Evolutionary conservation across 2,888 invertebrate species (phyloP).

Genomic region (Amphipyra tragopoginis): DNA sequence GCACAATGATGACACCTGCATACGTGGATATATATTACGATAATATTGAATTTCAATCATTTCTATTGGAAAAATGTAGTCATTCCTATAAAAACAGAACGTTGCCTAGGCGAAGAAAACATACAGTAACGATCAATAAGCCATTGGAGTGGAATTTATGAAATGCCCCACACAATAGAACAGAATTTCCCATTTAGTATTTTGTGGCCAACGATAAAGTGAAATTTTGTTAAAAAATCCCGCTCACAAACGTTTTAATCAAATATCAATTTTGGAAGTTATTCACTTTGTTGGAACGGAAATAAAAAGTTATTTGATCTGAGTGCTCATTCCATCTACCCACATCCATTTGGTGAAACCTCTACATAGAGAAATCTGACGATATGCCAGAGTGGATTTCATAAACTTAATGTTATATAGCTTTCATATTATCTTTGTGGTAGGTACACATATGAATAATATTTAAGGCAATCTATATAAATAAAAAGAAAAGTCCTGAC

Average conservation of each 20-base stretch:
- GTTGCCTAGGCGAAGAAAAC: too few species aligned
- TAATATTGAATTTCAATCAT: too few species aligned
- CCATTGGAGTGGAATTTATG: constrained; percentile 18
- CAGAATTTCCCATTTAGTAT: constrained; percentile 31
- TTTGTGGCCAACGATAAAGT: constrained; percentile 33
- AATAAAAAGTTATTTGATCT: constrained; percentile 54
- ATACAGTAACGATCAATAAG: constrained; percentile 5
- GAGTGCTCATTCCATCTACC: constrained; percentile 41
- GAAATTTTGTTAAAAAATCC: constrained; percentile 40
- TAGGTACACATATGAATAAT: neutral
- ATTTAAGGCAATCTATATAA: too few species aligned
- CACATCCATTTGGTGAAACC: constrained; percentile 41
- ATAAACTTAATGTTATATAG: constrained; percentile 38
- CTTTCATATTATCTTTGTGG: constrained; percentile 23
- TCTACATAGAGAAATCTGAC: constrained; percentile 41
- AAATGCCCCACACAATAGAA: constrained; percentile 30
- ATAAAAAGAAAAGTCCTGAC: too few species aligned
- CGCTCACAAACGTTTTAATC: constrained; percentile 46
- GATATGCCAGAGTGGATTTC: constrained; percentile 31
- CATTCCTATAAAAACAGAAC: too few species aligned
- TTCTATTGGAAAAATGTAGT: too few species aligned
- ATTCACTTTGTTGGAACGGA: constrained; percentile 52
- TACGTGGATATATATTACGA: too few species aligned
- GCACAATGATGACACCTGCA: too few species aligned
- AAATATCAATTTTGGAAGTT: constrained; percentile 58